Evolutionary conservation across 2,888 invertebrate species (phyloP), one percentile per base, ranked within the genome.

Genomic region (Keiferia lycopersicella): DNA sequence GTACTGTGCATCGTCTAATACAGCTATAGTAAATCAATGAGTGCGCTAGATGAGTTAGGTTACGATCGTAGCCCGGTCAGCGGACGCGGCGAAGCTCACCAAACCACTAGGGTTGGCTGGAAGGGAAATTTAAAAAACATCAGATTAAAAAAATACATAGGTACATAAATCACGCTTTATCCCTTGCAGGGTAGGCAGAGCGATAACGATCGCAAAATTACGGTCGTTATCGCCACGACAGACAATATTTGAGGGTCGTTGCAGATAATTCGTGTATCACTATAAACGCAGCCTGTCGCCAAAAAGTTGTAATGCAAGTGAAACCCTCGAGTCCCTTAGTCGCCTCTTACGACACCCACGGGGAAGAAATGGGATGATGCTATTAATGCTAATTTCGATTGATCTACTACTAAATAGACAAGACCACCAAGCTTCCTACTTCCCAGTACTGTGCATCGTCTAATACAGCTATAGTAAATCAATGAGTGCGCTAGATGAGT

Each of bases 11-110:
- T 34, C 34, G 10, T 34, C 34, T 14, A 41, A 41, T 41, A 41
- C 41, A 41, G 41, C 41, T 41, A 41, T 14, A 41, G 56, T 56
- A 34, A 56, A 56, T 30, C 56, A 56, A 56, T 56, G 30, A 30
- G 22, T 10, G 10, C 26, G 51, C 30, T 26, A n/a, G 56, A 8
- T 53, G 22, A 53, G 53, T 56, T 56, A 30, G 26, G 56, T 56
- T 56, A 56, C 56, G 56, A 56, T 30, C 56, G 30, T n/a, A 56
- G 56, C 56, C 56, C 56, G 56, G 56, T 56, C 34, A 56, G n/a
- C 56, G 56, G 56, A 56, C 56, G 56, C 61, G 61, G 30, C 45
- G 18, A 48, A 65, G 39, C 53, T 62, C 20, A 51, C 59, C 20
- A 61, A 61, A 12, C 14, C n/a, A 4, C 10, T 48, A 61, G 61